Conservation (phyloP, 2,113 vertebrate genomes). For the Hippopotamus amphibius region DNA sequence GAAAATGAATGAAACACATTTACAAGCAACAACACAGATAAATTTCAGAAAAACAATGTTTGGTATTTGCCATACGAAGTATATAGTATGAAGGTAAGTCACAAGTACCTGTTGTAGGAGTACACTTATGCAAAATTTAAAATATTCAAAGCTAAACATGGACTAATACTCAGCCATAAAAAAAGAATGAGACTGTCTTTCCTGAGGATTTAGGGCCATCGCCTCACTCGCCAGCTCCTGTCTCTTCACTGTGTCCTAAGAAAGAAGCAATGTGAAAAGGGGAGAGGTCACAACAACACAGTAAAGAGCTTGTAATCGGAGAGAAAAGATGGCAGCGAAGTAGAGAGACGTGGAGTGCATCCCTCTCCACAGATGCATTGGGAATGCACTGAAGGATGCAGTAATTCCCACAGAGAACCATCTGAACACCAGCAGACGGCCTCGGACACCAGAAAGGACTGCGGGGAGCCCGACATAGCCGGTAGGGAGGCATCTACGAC, state of each 20-base stretch:
- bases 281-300: fast-evolving
- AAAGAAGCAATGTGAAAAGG: not conserved
- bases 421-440: no score
- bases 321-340: no score
- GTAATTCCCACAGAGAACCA: no score
- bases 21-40: not conserved
- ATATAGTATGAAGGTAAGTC: not conserved
- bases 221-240: not conserved
- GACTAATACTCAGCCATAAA: not conserved
- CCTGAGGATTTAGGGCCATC: not conserved
- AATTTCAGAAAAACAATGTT: not conserved
- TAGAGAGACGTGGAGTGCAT: no score
- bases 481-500: no score
- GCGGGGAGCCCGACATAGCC: no score
- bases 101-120: not conserved
- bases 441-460: no score
- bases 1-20: not conserved
- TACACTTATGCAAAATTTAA: not conserved
- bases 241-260: not conserved
- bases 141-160: not conserved
- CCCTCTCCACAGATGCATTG: no score
- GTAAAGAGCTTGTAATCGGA: not conserved
- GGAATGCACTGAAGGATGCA: no score
- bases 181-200: not conserved
- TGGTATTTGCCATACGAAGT: not conserved